Evolutionary conservation across 2,797 vertebrate species (phyloP).

Genomic region (Pseudochaenichthys georgianus): DNA sequence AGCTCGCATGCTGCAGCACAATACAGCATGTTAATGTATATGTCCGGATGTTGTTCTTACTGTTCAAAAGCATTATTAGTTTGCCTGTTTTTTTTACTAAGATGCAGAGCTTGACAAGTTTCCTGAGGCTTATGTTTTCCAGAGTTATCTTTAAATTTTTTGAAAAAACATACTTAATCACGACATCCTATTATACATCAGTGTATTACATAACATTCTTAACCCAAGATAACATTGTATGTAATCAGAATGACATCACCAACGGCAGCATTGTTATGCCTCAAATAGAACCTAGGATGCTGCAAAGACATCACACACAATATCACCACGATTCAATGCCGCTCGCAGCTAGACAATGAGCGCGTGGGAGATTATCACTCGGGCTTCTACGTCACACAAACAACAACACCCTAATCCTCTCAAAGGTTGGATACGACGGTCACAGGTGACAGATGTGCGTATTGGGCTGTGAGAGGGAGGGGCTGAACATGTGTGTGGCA

Average conservation of each 20-base stretch:
- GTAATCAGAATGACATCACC: constrained; percentile 22
- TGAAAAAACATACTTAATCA: neutral
- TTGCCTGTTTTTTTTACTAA: too few relatives aligned
- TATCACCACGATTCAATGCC: constrained; percentile 8
- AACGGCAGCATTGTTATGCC: constrained; percentile 2
- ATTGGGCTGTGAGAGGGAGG: constrained; percentile 14
- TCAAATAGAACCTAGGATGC: neutral
- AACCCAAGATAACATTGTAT: constrained; percentile 7
- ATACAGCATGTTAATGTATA: too few relatives aligned
- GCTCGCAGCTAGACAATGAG: neutral
- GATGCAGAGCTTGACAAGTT: neutral
- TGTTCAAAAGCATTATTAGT: too few relatives aligned
- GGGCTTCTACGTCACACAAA: constrained; percentile 24
- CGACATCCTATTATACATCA: constrained; percentile 22
- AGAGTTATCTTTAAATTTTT: neutral
- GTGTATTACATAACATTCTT: constrained; percentile 43
- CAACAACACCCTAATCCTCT: constrained; percentile 47
- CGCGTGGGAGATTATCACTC: constrained; percentile 27
- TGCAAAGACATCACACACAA: constrained; percentile 10
- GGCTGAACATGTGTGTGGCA: constrained; percentile 49
- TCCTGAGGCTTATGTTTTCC: neutral
- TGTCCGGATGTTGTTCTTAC: too few relatives aligned
- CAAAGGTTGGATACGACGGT: constrained; percentile 44
- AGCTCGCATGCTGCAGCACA: too few relatives aligned
- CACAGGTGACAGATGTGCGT: constrained; percentile 58